Evolutionary conservation across 2,888 invertebrate genomes (phyloP).

Genomic region (Oeneis ivallda): DNA sequence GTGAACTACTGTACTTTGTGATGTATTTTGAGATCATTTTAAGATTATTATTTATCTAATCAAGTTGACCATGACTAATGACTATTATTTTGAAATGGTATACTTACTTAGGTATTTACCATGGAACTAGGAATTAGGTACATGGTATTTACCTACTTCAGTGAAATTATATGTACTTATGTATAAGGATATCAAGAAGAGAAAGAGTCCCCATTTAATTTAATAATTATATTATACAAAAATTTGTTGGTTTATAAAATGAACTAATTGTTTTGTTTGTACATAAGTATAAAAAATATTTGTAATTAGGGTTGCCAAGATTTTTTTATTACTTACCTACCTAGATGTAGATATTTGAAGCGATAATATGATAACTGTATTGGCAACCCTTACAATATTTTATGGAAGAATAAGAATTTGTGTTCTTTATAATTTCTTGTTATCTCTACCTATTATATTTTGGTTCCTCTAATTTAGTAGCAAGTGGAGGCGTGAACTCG

Average conservation of each 20-base stretch:
- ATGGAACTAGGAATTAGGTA: too few relatives aligned
- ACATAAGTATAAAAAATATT: slow-evolving; percentile 31
- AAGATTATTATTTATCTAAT: slow-evolving; percentile 38
- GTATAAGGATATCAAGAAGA: too few relatives aligned
- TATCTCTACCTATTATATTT: slow-evolving; percentile 42
- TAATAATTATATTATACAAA: slow-evolving; percentile 17
- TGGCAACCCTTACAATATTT: slow-evolving; percentile 20
- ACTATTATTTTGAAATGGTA: slow-evolving; percentile 3
- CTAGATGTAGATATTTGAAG: not conserved
- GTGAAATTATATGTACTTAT: too few relatives aligned
- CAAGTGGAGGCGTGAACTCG: slow-evolving; percentile 36
- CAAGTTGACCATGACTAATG: slow-evolving; percentile 19
- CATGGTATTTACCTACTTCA: too few relatives aligned
- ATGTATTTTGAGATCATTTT: slow-evolving; percentile 37
- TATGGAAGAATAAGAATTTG: slow-evolving; percentile 46
- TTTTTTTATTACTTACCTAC: not conserved
- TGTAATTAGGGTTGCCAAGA: slow-evolving; percentile 45
- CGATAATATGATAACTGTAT: not conserved
- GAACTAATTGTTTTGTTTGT: slow-evolving; percentile 54
- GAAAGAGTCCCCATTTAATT: slow-evolving; percentile 3
- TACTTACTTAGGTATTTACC: not conserved
- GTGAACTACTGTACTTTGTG: slow-evolving; percentile 44
- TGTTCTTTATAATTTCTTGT: slow-evolving; percentile 48
- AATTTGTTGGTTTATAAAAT: slow-evolving; percentile 50
- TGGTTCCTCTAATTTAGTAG: slow-evolving; percentile 48